A percentile compares a stretch with the other conserved stretches of the same genome.
These are phyloP conservation scores for Hormiphora californensis DNA, from an alignment of 37 sponge, comb jelly and placozoan genomes.

Conservation along the genomic window DNA sequence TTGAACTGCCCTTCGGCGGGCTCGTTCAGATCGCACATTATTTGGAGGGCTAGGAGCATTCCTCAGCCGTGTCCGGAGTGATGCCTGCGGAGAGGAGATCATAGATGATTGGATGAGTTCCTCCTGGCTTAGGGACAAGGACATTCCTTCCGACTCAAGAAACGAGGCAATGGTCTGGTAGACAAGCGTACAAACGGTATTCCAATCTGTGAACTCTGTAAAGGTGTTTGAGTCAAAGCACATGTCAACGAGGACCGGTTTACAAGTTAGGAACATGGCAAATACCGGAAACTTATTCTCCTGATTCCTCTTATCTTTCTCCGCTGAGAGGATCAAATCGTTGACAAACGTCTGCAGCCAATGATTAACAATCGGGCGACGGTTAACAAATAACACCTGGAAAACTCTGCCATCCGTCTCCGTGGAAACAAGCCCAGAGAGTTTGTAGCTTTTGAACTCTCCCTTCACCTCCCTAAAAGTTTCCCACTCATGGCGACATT, in stretches of 20 bases:
- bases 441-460: constrained; percentile 3
- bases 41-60: neutral
- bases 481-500: neutral
- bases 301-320: constrained; percentile 27
- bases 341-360: neutral
- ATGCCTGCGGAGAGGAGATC: neutral
- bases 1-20: too few species aligned
- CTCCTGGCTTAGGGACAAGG: neutral
- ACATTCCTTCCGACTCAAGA: neutral
- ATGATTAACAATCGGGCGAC: neutral
- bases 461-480: neutral
- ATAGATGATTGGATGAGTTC: neutral
- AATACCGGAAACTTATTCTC: constrained; percentile 43
- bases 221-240: constrained; percentile 39
- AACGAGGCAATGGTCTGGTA: neutral
- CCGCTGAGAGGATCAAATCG: neutral
- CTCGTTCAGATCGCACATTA: too few species aligned
- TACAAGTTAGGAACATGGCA: constrained; percentile 1
- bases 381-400: neutral
- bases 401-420: neutral
- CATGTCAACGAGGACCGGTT: constrained; percentile 33
- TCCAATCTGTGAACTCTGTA: constrained; percentile 4
- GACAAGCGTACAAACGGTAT: neutral
- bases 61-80: constrained; percentile 12
- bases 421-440: neutral